Conservation (phyloP, 2,797 vertebrate species). For the Aselliscus stoliczkanus region DNA sequence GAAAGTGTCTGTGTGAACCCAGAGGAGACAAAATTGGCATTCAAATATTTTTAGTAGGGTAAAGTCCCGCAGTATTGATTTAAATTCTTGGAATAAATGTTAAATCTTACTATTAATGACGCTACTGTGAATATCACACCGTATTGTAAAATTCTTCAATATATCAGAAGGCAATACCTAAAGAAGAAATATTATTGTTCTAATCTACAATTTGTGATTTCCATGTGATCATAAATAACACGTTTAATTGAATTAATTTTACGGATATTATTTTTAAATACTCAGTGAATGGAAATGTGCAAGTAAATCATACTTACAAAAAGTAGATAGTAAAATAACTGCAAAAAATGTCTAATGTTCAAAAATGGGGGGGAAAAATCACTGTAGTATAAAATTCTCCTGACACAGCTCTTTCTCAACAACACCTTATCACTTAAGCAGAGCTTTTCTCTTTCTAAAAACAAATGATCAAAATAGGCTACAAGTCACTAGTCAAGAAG, state of each 20-base stretch:
- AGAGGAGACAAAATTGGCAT: background rate
- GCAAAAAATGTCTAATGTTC: background rate
- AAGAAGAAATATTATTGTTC: background rate
- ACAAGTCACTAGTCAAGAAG: background rate
- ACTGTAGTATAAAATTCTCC: conserved; percentile 32
- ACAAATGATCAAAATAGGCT: conserved; percentile 53
- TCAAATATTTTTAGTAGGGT: background rate
- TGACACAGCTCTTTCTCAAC: background rate
- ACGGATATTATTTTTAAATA: background rate
- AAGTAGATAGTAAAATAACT: conserved; percentile 26
- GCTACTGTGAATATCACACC: background rate
- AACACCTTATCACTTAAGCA: conserved; percentile 17
- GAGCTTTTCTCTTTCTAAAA: background rate
- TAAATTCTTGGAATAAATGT: background rate
- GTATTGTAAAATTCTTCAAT: background rate
- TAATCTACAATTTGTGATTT: background rate
- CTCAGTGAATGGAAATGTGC: background rate
- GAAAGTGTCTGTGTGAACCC: background rate
- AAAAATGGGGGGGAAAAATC: background rate
- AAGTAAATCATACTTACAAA: background rate
- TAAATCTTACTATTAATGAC: background rate
- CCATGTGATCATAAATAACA: background rate
- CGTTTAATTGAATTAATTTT: background rate
- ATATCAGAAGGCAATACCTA: background rate
- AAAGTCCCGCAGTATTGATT: background rate